These are phyloP conservation scores for Hirtodrosophila cameraria DNA, from an alignment of 2,888 invertebrate genomes.

Conservation along the genomic window DNA sequence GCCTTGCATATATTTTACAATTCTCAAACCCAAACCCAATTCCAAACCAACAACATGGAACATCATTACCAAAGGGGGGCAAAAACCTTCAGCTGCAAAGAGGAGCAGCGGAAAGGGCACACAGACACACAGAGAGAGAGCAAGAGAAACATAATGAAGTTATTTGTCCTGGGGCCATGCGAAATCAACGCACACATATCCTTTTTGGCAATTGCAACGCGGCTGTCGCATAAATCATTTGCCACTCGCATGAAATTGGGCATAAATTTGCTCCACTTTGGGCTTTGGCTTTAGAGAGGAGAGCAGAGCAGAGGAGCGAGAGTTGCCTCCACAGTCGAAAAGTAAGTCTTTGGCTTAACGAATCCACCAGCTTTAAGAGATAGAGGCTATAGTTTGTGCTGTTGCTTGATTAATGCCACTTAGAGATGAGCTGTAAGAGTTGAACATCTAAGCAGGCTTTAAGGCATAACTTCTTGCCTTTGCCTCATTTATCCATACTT, in stretches of 20 bases:
- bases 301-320: conserved; percentile 1
- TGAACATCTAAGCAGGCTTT: too few relatives aligned
- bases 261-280: conserved; percentile 80
- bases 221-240: conserved; percentile 79
- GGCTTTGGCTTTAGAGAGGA: conserved; percentile 55
- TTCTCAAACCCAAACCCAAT: conserved; percentile 47
- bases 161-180: conserved; percentile 77
- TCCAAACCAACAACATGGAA: conserved; percentile 59
- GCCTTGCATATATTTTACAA: conserved; percentile 80
- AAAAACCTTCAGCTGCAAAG: conserved; percentile 27
- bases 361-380: conserved; percentile 62
- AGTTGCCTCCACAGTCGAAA: conserved; percentile 45
- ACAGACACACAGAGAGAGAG: conserved; percentile 2
- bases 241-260: conserved; percentile 79
- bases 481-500: too few relatives aligned
- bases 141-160: conserved; percentile 67
- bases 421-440: conserved; percentile 39
- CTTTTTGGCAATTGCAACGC: conserved; percentile 79
- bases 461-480: too few relatives aligned
- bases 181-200: conserved; percentile 80
- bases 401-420: conserved; percentile 34
- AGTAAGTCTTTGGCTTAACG: conserved; percentile 74
- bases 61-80: conserved; percentile 64
- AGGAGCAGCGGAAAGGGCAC: not conserved
- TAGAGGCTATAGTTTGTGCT: conserved; percentile 21